Evolutionary conservation across 2,797 vertebrate genomes (phyloP), one percentile per base, ranked within the genome.

Genomic region (Ataeniobius toweri): DNA sequence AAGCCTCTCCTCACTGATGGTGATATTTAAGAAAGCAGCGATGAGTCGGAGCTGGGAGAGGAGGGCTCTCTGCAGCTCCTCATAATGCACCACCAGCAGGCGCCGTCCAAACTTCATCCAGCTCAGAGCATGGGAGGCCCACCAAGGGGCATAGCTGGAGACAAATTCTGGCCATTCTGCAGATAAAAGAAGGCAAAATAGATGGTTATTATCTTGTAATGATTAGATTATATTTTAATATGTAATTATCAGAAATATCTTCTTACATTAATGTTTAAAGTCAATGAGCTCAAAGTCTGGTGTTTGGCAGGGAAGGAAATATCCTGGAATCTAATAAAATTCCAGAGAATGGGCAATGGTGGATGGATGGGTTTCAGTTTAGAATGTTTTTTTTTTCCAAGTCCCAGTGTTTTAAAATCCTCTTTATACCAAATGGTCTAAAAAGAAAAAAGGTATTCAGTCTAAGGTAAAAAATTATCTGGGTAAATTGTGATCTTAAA

Each of bases 151-250:
- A 0, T 99, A 99, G 90, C 96, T 98, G 91, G 95, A 96, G 41
- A 99, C 98, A 0, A 99, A 99, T 20, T 98, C 98, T 0, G 97
- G 97, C 98, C 98, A 99, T 75, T 99, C 98, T 97, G 92, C 36
- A 14, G 59, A 2, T 3, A 76, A 76, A 12, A 75, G 72, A 81
- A 26, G 69, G 31, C 0, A 81, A 14, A 78, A n/a, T 2, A 44
- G 6, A 31, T 12, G 16, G 28, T 77, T 14, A 75, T 18, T 58
- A 22, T 18, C 8, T 73, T 10, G n/a, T 55, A 31, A 36, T 26
- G 18, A 65, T 18, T 41, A 36, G 63, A 24, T 67, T 10, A 41
- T 67, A 41, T 67, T 65, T 50, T 24, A 56, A 26, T 6, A 53
- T 16, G n/a, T 14, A n/a, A 20, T 36, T 28, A 65, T 36, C 61